Evolutionary conservation across 37 sponge, comb jelly and placozoan species (phyloP).

Genomic region (Cladorhizidae sp.): DNA sequence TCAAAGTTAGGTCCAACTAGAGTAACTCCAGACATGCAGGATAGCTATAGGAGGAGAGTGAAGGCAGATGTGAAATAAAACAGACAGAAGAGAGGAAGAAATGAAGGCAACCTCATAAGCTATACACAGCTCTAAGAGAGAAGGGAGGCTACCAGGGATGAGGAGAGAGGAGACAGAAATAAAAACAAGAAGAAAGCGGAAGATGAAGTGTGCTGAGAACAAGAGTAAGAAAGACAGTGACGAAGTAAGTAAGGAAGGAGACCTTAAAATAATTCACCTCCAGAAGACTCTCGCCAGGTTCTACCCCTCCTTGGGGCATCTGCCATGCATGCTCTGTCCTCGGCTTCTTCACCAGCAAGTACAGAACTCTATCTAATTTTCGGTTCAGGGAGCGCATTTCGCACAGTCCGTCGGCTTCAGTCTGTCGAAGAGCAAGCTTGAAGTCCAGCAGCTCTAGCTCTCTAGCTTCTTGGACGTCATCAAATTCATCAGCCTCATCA

Average conservation of each 20-base stretch:
- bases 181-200: not conserved
- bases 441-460: conserved; percentile 53
- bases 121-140: too few species aligned
- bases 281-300: conserved; percentile 50
- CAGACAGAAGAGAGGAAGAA: too few species aligned
- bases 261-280: conserved; percentile 48
- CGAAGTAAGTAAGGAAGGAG: not conserved
- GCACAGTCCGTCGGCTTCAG: conserved; percentile 54
- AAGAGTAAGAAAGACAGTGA: not conserved
- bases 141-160: too few species aligned
- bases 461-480: conserved; percentile 60
- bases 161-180: not conserved
- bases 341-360: conserved; percentile 75
- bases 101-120: too few species aligned
- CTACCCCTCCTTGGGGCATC: conserved; percentile 77
- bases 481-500: conserved; percentile 46
- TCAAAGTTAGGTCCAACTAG: too few species aligned
- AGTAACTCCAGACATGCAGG: too few species aligned
- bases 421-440: conserved; percentile 42
- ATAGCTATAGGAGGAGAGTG: too few species aligned
- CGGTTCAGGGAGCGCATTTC: conserved; percentile 45
- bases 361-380: conserved; percentile 64
- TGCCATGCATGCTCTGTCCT: conserved; percentile 62
- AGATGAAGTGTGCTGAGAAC: not conserved
- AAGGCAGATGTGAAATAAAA: too few species aligned